These are phyloP conservation scores for Salticus scenicus DNA, from an alignment of 2,888 invertebrate genomes.

Conservation along the genomic window DNA sequence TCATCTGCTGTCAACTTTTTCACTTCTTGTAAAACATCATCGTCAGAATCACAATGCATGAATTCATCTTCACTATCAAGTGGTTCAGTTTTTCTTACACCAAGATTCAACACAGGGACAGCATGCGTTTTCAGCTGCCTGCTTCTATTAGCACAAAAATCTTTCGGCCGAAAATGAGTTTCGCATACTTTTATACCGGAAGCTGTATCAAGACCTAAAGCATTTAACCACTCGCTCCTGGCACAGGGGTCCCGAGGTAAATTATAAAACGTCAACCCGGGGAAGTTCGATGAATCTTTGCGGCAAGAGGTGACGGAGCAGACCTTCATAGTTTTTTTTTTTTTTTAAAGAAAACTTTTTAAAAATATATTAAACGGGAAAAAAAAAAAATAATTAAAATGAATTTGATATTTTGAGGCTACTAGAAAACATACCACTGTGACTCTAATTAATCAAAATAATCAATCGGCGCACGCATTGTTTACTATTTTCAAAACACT, in stretches of 20 bases:
- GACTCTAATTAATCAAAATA: neutral
- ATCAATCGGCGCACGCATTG: neutral
- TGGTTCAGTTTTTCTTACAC: slow-evolving; percentile 10
- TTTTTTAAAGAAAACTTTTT: neutral
- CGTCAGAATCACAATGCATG: slow-evolving; percentile 17
- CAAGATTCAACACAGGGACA: slow-evolving; percentile 37
- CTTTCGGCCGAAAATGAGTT: slow-evolving; percentile 45
- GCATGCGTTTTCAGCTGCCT: slow-evolving; percentile 48
- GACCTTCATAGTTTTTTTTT: slow-evolving; percentile 13
- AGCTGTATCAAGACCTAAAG: slow-evolving; percentile 14
- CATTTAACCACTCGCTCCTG: slow-evolving; percentile 45
- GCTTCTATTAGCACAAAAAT: slow-evolving; percentile 43
- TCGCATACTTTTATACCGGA: slow-evolving; percentile 36
- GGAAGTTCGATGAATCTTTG: slow-evolving; percentile 11
- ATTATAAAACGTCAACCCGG: slow-evolving; percentile 39
- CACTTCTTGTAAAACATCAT: neutral
- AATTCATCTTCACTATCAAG: slow-evolving; percentile 48
- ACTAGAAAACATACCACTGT: neutral
- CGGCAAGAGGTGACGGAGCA: slow-evolving; percentile 29
- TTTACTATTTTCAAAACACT: neutral
- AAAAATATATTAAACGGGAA: too few relatives aligned
- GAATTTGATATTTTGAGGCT: too few relatives aligned
- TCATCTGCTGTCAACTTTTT: neutral
- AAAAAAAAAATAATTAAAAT: too few relatives aligned
- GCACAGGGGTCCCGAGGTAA: slow-evolving; percentile 30